Percentiles rank a stretch among this genome's conserved stretches.
Evolutionary conservation across 2,113 vertebrate species (phyloP).

Genomic region (Colaptes auratus): DNA sequence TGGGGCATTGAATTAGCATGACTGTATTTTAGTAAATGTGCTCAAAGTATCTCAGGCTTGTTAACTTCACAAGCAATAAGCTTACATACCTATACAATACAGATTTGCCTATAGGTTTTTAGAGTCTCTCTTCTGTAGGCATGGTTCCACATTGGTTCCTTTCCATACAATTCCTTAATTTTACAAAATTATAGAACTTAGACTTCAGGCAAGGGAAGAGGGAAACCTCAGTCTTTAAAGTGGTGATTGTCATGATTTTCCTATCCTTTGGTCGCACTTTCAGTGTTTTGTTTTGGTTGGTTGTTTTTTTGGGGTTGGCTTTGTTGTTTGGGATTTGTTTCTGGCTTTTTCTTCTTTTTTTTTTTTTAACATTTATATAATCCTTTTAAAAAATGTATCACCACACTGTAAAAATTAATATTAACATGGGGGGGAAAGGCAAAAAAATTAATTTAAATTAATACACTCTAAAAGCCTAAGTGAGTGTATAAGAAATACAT

Average conservation of each 20-base stretch:
- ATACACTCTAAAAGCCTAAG: neutral
- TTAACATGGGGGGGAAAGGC: accelerated
- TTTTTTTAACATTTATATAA: neutral
- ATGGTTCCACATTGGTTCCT: neutral
- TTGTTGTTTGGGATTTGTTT: too few relatives aligned
- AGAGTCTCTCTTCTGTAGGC: neutral
- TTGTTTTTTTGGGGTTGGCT: too few relatives aligned
- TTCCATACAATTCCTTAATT: neutral
- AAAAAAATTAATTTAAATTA: neutral
- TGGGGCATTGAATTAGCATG: neutral
- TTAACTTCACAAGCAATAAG: neutral
- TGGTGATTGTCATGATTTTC: neutral
- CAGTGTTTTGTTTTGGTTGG: neutral
- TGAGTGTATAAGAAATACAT: neutral
- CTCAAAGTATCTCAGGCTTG: neutral
- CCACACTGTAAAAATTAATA: neutral
- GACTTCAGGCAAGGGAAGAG: neutral
- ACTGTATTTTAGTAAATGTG: neutral
- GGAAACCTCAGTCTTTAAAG: neutral
- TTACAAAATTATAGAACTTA: neutral
- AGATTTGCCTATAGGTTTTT: neutral
- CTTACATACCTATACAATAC: neutral
- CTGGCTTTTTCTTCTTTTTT: too few relatives aligned
- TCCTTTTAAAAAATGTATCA: neutral
- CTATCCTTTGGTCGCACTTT: neutral